Percentiles rank a stretch among this genome's conserved stretches.
Conservation (phyloP, 2,113 vertebrate genomes). For the Anhinga rufa region DNA sequence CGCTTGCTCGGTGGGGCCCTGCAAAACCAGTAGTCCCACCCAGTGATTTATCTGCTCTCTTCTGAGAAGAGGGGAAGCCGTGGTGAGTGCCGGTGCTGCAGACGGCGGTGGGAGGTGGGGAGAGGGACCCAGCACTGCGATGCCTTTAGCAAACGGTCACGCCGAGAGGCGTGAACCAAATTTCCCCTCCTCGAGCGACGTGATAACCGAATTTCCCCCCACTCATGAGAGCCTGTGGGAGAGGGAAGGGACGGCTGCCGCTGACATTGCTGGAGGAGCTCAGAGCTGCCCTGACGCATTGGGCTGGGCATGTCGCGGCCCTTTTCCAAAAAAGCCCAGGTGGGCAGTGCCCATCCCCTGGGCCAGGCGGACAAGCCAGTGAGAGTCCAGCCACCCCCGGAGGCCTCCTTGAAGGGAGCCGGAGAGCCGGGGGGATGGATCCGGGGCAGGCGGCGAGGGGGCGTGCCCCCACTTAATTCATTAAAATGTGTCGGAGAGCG, state of each 20-base stretch:
- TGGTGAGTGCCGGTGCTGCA: background rate
- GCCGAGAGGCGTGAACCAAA: background rate
- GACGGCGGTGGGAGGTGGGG: background rate
- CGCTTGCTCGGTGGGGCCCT: background rate
- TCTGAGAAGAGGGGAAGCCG: background rate
- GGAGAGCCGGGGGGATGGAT: constrained; percentile 46
- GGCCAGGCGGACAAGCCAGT: background rate
- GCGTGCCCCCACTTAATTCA: constrained; percentile 89
- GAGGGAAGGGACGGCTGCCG: background rate
- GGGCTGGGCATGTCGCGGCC: background rate
- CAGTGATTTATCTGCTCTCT: background rate
- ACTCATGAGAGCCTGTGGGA: background rate
- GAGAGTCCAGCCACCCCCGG: background rate
- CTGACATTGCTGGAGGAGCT: background rate
- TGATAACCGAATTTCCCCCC: background rate
- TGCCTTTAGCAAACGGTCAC: background rate
- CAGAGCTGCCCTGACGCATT: background rate
- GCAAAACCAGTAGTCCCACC: background rate
- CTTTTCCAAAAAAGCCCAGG: background rate
- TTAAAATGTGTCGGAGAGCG: constrained; percentile 97
- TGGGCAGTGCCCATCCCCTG: background rate
- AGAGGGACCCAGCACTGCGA: background rate
- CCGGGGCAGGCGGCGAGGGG: constrained; percentile 67
- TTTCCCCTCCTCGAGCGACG: background rate
- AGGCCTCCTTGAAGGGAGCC: constrained; percentile 57